These are phyloP conservation scores for Manis javanica DNA, from an alignment of 2,797 vertebrate species.

Conservation along the genomic window DNA sequence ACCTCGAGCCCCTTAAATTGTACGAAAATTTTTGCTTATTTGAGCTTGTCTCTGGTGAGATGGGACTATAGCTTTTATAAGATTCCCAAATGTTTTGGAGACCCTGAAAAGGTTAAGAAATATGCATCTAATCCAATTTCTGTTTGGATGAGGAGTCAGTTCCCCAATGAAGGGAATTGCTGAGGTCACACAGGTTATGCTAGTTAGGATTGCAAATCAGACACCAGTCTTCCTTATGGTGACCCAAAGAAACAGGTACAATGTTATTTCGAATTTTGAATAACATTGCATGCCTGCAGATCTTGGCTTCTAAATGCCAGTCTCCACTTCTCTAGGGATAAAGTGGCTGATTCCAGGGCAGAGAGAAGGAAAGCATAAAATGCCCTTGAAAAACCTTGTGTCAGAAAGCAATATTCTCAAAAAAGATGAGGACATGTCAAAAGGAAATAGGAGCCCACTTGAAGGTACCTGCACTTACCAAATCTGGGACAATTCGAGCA, in stretches of 20 bases:
- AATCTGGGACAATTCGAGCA: neutral
- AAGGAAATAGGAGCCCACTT: neutral
- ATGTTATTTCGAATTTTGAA: conserved; percentile 26
- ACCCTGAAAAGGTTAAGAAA: conserved; percentile 27
- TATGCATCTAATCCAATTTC: neutral
- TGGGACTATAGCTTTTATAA: neutral
- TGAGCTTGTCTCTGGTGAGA: neutral
- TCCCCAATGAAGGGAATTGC: conserved; percentile 2
- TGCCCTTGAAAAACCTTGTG: conserved; percentile 9
- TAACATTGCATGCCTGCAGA: neutral
- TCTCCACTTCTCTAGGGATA: neutral
- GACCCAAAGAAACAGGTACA: neutral
- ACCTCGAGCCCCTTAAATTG: neutral
- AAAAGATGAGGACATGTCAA: neutral
- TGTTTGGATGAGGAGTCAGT: conserved; percentile 26
- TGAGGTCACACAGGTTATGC: neutral
- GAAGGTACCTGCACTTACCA: neutral
- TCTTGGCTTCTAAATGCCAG: conserved; percentile 40
- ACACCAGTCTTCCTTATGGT: neutral
- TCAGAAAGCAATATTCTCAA: conserved; percentile 15
- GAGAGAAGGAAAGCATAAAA: neutral
- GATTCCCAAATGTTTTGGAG: neutral
- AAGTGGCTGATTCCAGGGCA: neutral
- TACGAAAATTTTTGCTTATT: neutral
- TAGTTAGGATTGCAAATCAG: neutral